Percentiles rank a stretch among this genome's conserved stretches.
phyloP scores from a whole-genome alignment of 1,140 invertebrate genomes.

The Hyles vespertilio region DNA sequence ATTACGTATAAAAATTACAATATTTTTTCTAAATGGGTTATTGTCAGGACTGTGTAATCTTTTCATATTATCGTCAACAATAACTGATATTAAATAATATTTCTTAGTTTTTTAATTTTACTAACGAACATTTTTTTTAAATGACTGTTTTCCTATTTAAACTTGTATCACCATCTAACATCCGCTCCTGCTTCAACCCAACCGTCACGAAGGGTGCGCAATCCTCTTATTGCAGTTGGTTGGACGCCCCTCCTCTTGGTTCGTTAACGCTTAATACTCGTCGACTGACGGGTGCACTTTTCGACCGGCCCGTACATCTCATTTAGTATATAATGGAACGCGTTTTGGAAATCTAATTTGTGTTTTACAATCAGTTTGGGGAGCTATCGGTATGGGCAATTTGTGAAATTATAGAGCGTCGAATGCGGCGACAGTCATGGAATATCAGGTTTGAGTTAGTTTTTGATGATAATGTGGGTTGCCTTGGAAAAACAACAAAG shows the following conservation, averaged over 20 bases:
- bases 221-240: conserved; percentile 72
- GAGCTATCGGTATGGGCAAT: background rate
- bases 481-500: no score
- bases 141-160: no score
- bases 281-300: conserved; percentile 65
- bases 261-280: conserved; percentile 55
- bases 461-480: no score
- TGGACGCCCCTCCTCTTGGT: conserved; percentile 46
- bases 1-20: no score
- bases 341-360: conserved; percentile 25
- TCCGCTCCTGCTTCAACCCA: conserved; percentile 26
- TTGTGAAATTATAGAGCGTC: background rate
- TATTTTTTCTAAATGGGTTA: no score
- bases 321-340: conserved; percentile 16
- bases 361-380: conserved; percentile 19
- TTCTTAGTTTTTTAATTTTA: no score
- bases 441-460: no score
- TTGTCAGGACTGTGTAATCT: no score
- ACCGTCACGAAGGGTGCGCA: conserved; percentile 49
- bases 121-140: no score
- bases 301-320: conserved; percentile 36
- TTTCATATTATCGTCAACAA: no score
- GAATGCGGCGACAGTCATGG: no score
- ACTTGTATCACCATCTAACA: background rate
- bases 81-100: no score